A percentile compares a stretch with the other conserved stretches of the same genome.
Conservation (phyloP, 2,797 vertebrate species). For the Hemitrygon akajei region DNA sequence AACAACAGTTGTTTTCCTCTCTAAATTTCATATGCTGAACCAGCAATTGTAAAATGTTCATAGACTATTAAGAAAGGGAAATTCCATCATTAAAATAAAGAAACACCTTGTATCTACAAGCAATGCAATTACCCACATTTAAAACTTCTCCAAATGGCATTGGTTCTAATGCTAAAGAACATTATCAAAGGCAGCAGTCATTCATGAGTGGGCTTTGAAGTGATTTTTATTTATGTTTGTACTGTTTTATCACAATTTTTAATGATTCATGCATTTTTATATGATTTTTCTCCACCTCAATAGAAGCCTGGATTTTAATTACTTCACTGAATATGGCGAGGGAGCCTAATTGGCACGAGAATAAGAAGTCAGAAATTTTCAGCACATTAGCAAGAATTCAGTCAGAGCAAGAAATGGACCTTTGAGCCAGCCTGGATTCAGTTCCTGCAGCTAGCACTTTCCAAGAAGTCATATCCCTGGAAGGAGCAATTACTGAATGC, state of each 20-base stretch:
- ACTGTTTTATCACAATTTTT: neutral
- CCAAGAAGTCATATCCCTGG: conserved; percentile 28
- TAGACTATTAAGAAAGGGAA: conserved; percentile 1
- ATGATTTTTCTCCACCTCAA: neutral
- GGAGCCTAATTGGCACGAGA: conserved; percentile 16
- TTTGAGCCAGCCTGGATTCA: conserved; percentile 27
- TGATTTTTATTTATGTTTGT: neutral
- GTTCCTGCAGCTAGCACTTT: conserved; percentile 28
- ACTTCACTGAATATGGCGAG: too few relatives aligned
- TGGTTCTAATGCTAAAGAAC: neutral
- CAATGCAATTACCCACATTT: neutral
- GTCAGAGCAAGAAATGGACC: neutral
- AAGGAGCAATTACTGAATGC: conserved; percentile 31
- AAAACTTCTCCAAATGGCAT: neutral
- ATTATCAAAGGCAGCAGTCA: neutral
- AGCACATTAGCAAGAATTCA: neutral
- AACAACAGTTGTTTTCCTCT: neutral
- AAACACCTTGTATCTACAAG: neutral
- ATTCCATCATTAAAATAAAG: neutral
- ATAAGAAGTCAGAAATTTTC: neutral
- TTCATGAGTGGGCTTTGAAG: neutral
- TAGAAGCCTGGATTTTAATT: conserved; percentile 8
- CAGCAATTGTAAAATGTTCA: neutral
- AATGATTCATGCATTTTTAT: neutral
- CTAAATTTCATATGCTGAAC: neutral